These are phyloP conservation scores for Biston betularia DNA, from an alignment of 2,888 invertebrate species.

Conservation along the genomic window DNA sequence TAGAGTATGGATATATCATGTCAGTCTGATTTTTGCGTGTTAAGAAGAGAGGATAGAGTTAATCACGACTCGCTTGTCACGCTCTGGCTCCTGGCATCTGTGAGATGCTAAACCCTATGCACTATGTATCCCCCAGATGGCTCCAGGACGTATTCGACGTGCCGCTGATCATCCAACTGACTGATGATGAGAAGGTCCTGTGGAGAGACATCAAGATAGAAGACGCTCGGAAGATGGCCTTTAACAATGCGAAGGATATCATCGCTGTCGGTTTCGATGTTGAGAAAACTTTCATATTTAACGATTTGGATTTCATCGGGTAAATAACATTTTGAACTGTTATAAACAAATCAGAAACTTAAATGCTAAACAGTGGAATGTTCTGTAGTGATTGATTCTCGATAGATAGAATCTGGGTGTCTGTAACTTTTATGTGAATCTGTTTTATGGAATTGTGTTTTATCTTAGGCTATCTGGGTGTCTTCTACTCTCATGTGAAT, in stretches of 20 bases:
- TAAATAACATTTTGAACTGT: conserved; percentile 69
- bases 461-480: too few relatives aligned
- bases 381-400: too few relatives aligned
- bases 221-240: conserved; percentile 93
- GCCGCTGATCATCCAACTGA: conserved; percentile 97
- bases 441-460: too few relatives aligned
- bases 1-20: too few relatives aligned
- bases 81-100: too few relatives aligned
- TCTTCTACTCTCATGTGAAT: too few relatives aligned
- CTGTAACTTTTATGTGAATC: too few relatives aligned
- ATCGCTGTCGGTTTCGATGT: conserved; percentile 98
- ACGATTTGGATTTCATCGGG: conserved; percentile 97
- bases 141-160: conserved; percentile 98
- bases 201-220: conserved; percentile 98
- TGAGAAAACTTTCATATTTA: conserved; percentile 98
- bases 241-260: conserved; percentile 98
- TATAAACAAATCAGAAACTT: neutral
- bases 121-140: conserved; percentile 88
- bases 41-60: too few relatives aligned
- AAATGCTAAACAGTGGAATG: too few relatives aligned
- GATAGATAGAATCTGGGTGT: too few relatives aligned
- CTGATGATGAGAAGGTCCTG: conserved; percentile 99
- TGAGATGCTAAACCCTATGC: neutral
- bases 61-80: too few relatives aligned
- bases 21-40: too few relatives aligned